Percentiles rank a stretch among this genome's conserved stretches.
phyloP scores from a whole-genome alignment of 2,888 invertebrate species.

The Bibio marci region DNA sequence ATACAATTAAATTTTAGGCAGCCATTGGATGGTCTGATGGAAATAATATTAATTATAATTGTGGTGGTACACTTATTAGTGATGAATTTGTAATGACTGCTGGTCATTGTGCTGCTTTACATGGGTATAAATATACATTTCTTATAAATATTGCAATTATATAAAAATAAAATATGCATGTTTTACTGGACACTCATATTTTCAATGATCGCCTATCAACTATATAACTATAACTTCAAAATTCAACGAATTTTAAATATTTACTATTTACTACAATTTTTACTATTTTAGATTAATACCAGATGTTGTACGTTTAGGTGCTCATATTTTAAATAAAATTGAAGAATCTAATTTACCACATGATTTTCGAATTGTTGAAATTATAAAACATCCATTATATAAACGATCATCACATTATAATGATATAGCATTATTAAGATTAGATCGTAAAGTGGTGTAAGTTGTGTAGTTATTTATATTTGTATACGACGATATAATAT shows the following conservation, averaged over 20 bases:
- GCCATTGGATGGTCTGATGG: conserved; percentile 24
- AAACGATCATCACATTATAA: conserved; percentile 33
- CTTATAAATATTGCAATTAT: neutral
- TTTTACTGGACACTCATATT: no score
- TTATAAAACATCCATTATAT: conserved; percentile 34
- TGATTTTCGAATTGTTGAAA: conserved; percentile 28
- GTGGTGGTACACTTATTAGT: conserved; percentile 31
- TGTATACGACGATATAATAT: no score
- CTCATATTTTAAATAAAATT: conserved; percentile 27
- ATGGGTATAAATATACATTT: neutral
- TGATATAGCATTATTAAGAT: conserved; percentile 39
- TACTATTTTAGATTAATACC: conserved; percentile 29
- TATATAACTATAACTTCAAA: no score
- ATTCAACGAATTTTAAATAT: no score
- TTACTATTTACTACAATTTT: no score
- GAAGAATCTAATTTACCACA: conserved; percentile 24
- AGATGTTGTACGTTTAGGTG: conserved; percentile 33
- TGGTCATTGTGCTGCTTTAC: conserved; percentile 7
- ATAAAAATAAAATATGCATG: no score
- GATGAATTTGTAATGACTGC: conserved; percentile 11
- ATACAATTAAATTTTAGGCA: conserved; percentile 11
- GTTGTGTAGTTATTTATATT: neutral
- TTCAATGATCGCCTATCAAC: no score
- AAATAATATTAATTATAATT: conserved; percentile 21
- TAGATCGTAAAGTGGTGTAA: conserved; percentile 17